These are phyloP conservation scores for Diplosoma virens DNA, from an alignment of 23 tunicate genomes.

Conservation along the genomic window DNA sequence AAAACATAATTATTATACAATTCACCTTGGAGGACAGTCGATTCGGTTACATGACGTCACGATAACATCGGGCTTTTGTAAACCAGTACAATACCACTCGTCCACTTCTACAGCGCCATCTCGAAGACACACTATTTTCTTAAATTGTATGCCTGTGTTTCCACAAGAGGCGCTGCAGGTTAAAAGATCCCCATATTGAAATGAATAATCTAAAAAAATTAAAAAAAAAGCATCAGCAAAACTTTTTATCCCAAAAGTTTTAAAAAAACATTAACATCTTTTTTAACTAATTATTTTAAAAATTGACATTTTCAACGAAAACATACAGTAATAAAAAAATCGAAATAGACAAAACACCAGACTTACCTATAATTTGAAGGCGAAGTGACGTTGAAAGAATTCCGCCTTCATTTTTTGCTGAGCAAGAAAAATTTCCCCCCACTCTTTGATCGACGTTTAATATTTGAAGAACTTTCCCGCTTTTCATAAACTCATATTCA, in stretches of 20 bases:
- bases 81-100: constrained; percentile 75
- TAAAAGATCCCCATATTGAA: constrained; percentile 41
- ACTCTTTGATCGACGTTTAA: constrained; percentile 25
- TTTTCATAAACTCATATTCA: constrained; percentile 39
- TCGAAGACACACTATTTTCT: constrained; percentile 48
- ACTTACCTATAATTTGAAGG: constrained; percentile 49
- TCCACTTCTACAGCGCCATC: constrained; percentile 67
- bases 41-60: constrained; percentile 56
- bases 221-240: background rate
- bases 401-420: constrained; percentile 73
- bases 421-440: constrained; percentile 54
- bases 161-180: constrained; percentile 79
- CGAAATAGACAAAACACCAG: no score
- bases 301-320: no score
- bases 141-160: constrained; percentile 43
- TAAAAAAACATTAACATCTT: no score
- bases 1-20: background rate
- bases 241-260: background rate
- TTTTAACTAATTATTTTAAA: no score
- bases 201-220: constrained; percentile 55
- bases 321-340: no score
- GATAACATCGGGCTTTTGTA: constrained; percentile 21
- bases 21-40: constrained; percentile 83
- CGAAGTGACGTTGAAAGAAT: constrained; percentile 45
- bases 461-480: constrained; percentile 43